These are phyloP conservation scores for Sylvietta virens DNA, from an alignment of 2,113 vertebrate genomes.

Conservation along the genomic window DNA sequence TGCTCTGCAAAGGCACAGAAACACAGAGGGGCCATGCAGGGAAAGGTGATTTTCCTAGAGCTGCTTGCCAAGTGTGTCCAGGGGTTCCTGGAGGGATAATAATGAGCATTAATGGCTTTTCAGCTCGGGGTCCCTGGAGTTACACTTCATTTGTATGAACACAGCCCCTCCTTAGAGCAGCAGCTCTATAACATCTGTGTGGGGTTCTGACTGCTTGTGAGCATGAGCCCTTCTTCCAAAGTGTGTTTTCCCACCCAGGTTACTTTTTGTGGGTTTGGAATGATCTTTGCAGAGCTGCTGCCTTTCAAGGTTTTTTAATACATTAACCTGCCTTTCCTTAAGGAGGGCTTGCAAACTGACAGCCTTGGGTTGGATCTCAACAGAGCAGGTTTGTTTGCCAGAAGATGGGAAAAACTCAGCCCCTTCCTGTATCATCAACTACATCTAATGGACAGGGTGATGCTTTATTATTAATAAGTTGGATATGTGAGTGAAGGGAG, in stretches of 20 bases:
- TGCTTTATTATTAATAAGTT: background rate
- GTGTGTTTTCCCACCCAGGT: accelerated
- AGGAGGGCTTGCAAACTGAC: background rate
- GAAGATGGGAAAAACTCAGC: background rate
- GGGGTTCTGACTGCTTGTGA: accelerated
- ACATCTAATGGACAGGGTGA: background rate
- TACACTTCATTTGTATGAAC: accelerated
- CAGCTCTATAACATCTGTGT: accelerated
- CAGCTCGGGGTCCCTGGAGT: background rate
- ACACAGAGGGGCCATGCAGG: background rate
- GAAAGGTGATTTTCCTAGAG: background rate
- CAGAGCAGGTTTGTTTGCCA: background rate
- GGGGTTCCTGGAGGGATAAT: background rate
- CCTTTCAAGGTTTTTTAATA: background rate
- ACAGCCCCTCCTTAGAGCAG: background rate
- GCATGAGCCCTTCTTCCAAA: background rate
- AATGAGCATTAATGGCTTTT: background rate
- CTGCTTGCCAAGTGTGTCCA: accelerated
- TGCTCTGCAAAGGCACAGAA: background rate
- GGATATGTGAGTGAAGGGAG: background rate
- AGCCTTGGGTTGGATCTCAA: background rate
- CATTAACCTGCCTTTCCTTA: background rate
- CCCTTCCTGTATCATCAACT: background rate
- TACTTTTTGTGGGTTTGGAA: background rate
- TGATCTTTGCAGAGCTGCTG: background rate